These are phyloP conservation scores for Phrynocephalus versicolor DNA, from an alignment of 2,113 vertebrate genomes.

Conservation along the genomic window DNA sequence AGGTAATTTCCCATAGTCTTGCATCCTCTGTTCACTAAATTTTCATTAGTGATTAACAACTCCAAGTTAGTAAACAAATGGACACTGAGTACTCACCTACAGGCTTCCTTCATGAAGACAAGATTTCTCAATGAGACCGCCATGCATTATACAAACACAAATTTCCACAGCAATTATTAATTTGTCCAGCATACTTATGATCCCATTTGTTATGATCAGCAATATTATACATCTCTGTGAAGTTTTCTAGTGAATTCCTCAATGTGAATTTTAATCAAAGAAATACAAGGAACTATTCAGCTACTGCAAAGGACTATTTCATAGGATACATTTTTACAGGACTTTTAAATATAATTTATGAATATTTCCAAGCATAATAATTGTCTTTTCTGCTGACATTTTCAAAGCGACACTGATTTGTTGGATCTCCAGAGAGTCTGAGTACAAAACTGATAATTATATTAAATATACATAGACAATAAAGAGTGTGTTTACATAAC, in stretches of 20 bases:
- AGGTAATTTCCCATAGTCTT: conserved; percentile 27
- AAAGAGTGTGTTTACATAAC: conserved; percentile 99
- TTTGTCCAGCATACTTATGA: conserved; percentile 22
- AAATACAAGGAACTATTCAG: conserved; percentile 64
- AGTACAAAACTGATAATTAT: conserved; percentile 99
- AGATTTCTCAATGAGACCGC: background rate
- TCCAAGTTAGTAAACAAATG: conserved; percentile 31
- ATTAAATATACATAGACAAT: conserved; percentile 99
- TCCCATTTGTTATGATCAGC: conserved; percentile 37
- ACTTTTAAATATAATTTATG: conserved; percentile 86
- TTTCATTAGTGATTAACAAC: conserved; percentile 52
- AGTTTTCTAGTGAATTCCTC: conserved; percentile 53
- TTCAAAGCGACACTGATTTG: conserved; percentile 91
- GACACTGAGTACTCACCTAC: background rate
- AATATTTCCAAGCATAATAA: conserved; percentile 83
- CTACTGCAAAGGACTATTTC: conserved; percentile 70
- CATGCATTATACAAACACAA: no score
- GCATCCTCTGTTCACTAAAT: conserved; percentile 47
- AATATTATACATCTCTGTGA: conserved; percentile 35
- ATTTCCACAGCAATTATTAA: conserved; percentile 1
- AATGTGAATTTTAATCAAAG: conserved; percentile 68
- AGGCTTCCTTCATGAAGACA: background rate
- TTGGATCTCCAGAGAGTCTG: conserved; percentile 86
- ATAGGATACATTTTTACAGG: conserved; percentile 77
- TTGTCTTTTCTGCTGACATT: conserved; percentile 97